Evolutionary conservation across 2,113 vertebrate genomes (phyloP), one percentile per base, ranked within the genome.

Genomic region (Corythoichthys haematopterus): DNA sequence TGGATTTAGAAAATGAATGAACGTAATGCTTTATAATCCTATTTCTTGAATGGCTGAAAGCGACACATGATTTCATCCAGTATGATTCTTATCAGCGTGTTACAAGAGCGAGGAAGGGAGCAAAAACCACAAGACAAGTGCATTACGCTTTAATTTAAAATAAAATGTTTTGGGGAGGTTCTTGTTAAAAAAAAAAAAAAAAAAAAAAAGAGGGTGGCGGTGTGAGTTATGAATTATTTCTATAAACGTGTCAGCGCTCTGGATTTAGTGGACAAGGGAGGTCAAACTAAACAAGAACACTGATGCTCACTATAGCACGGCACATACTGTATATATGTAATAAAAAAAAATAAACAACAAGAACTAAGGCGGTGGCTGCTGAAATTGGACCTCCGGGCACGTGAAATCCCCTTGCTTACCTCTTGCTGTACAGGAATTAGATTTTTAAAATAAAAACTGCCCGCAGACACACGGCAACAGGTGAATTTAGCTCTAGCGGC

Each of bases 81-180:
- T 56, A 73, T 28, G 65, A 79, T 70, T 70, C 72, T 75, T 71
- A 66, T 80, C 76, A 75, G 71, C 76, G 14, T 40, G 59, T 64
- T 72, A 57, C 68, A 20, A 80, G 71, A 79, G 66, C 71, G 61
- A 75, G 78, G 59, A 38, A n/a, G n/a, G n/a, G 15, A 72, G 73
- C 4, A 79, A 79, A 81, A 87, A 81, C 78, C 77, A 81, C 85
- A 81, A 76, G 58, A 82, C 82, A 86, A 82, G 72, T 59, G 68
- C 43, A 73, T 56, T 77, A 72, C 67, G 68, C 76, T 80, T 82
- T 73, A 79, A 72, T 80, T 66, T 72, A 64, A 77, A 79, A n/a
- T n/a, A 78, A 78, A 85, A 82, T 71, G 65, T 74, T 86, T 77
- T 76, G 69, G 76, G 70, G 71, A 72, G 47, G 67, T 76, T 71